Percentiles rank a stretch among this genome's conserved stretches.
phyloP scores from a whole-genome alignment of 92 coral and sea anemone genomes.

The Nematostella vectensis region DNA sequence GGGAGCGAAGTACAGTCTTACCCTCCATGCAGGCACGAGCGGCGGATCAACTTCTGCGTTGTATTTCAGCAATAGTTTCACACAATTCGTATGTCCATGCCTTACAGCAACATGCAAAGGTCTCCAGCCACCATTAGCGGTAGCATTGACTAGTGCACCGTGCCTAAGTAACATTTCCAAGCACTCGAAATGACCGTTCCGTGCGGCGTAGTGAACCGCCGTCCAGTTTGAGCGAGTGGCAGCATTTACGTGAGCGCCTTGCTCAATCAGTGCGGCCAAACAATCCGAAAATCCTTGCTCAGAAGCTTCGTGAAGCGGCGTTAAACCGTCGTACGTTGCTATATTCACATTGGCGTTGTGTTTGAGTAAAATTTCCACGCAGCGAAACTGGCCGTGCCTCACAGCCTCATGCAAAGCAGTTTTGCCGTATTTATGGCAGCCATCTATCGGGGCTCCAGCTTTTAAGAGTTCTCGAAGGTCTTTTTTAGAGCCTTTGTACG shows the following conservation, averaged over 20 bases:
- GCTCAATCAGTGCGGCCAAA: conserved; percentile 85
- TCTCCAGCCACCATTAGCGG: conserved; percentile 99
- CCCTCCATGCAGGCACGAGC: conserved; percentile 80
- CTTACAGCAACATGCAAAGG: conserved; percentile 95
- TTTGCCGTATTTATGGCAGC: conserved; percentile 95
- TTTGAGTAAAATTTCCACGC: conserved; percentile 90
- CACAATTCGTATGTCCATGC: conserved; percentile 95
- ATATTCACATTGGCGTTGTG: conserved; percentile 95
- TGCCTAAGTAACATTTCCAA: conserved; percentile 90
- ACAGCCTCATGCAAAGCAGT: conserved; percentile 99
- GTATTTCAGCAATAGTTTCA: conserved; percentile 74
- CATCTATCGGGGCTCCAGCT: conserved; percentile 97
- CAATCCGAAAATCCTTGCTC: conserved; percentile 98
- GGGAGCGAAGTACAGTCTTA: conserved; percentile 38
- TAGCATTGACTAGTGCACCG: conserved; percentile 95
- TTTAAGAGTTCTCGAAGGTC: conserved; percentile 86
- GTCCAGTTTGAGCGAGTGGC: conserved; percentile 97
- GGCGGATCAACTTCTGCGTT: conserved; percentile 99
- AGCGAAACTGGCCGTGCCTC: conserved; percentile 90
- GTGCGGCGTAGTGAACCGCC: conserved; percentile 94
- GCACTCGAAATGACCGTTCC: conserved; percentile 94
- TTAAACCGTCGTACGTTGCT: conserved; percentile 94
- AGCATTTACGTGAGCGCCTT: conserved; percentile 92
- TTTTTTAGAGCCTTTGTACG: conserved; percentile 94
- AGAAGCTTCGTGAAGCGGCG: conserved; percentile 96